Base-by-base conservation (phyloP, 2,888 invertebrate species). In the Schrankia costaestrigalis region DNA sequence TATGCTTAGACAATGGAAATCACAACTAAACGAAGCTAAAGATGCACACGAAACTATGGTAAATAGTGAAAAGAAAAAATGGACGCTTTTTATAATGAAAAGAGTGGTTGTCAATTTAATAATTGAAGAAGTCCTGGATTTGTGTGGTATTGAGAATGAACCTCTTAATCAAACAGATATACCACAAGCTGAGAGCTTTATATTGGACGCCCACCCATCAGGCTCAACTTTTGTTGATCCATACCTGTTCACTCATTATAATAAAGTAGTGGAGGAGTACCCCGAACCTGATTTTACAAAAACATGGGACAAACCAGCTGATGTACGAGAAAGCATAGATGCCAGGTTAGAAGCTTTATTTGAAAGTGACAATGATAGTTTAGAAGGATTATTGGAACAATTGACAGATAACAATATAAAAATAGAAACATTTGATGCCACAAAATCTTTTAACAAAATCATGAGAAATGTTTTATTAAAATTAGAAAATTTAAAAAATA, bases 301-400 rank as follows among this genome's bases (percentile, higher is more conserved):
- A 23, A 71, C 74, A 37, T 89, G 89, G 83, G 90, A 90, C 63
- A 84, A 78, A 25, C 31, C 72, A n/a, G 85, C 86, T 8, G 83
- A 84, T 24, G 88, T 77, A 13, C 69, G 62, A 18, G 83, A 89
- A 31, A 74, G 78, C 55, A 83, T 90, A 31, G 74, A 78, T 17
- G 44, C 56, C 11, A 71, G 84, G 46, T 67, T 91, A 30, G 84
- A 89, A 51, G 63, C 77, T 25, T 69, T 75, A 32, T 88, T 79
- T 59, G 81, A 82, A 40, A 59, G 61, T 14, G 89, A 89, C 27
- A 67, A 73, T n/a, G 78, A 86, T 47, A 82, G 79, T 52, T 62
- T 90, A 25, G 68, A 76, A 46, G 48, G 49, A 5, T 44, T 89
- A 3, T 83, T 70, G 54, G 81, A 83, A 30, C 34, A 70, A 18